These are phyloP conservation scores for Aspidiotus rigidus DNA, from an alignment of 2,888 invertebrate genomes.

Conservation along the genomic window DNA sequence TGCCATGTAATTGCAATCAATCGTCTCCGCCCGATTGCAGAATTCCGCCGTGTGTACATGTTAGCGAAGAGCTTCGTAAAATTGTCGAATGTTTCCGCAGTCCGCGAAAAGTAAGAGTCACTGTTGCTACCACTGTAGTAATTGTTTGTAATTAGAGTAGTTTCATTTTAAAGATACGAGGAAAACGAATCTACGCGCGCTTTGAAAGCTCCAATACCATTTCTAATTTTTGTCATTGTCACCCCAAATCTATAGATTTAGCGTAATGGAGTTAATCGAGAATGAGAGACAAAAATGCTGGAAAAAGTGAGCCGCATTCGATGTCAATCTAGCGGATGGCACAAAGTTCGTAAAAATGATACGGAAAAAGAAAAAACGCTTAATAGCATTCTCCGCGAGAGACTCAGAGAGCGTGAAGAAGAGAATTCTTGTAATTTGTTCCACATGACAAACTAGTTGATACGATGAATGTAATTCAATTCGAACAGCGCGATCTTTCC, in stretches of 20 bases:
- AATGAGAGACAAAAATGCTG: slow-evolving; percentile 5
- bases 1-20: background rate
- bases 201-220: no score
- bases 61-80: slow-evolving; percentile 21
- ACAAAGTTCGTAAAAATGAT: background rate
- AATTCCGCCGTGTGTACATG: slow-evolving; percentile 9
- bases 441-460: slow-evolving; percentile 28
- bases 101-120: slow-evolving; percentile 15
- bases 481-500: slow-evolving; percentile 3
- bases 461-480: slow-evolving; percentile 31
- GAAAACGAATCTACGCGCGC: no score
- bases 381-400: background rate
- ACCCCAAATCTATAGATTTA: no score
- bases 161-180: no score
- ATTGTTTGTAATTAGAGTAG: no score
- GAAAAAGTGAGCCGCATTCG: slow-evolving; percentile 22
- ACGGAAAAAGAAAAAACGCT: no score
- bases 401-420: background rate
- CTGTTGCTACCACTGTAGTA: no score
- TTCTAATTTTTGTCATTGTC: no score
- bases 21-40: slow-evolving; percentile 9
- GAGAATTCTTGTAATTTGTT: slow-evolving; percentile 24
- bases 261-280: background rate
- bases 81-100: slow-evolving; percentile 19
- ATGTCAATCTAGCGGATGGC: slow-evolving; percentile 17